Percentiles rank a stretch among this genome's conserved stretches.
Evolutionary conservation across 2,113 vertebrate species (phyloP).

Genomic region (Hemiscyllium ocellatum): DNA sequence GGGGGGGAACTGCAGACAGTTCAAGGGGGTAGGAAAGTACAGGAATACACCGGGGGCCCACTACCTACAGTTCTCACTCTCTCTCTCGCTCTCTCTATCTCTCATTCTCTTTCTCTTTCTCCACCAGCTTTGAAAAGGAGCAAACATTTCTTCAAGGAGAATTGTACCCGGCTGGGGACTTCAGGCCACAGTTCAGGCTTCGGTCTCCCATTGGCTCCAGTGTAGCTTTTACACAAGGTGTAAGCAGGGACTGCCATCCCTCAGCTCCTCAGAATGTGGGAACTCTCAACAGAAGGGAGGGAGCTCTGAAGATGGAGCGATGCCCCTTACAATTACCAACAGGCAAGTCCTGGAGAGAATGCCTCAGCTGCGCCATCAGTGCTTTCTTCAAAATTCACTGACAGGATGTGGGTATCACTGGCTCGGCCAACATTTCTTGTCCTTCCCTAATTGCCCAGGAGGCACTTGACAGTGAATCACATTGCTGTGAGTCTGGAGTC

Average conservation of each 20-base stretch:
- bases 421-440: too few species aligned
- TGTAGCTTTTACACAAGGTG: neutral
- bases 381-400: too few species aligned
- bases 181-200: neutral
- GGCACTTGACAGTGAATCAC: too few species aligned
- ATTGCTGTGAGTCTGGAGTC: too few species aligned
- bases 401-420: too few species aligned
- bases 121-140: neutral
- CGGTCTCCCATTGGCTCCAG: neutral
- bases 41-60: too few species aligned
- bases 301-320: neutral
- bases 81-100: too few species aligned
- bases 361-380: too few species aligned
- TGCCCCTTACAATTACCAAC: neutral
- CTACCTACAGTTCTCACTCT: neutral
- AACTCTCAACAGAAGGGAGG: neutral
- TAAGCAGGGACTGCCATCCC: neutral
- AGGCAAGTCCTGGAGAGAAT: neutral
- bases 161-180: neutral
- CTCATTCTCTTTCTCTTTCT: too few species aligned
- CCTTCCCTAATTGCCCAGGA: too few species aligned
- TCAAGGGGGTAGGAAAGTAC: neutral
- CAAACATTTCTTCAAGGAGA: neutral
- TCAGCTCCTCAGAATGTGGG: neutral
- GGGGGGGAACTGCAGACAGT: neutral